phyloP scores from a whole-genome alignment of 2,797 vertebrate species.

The Ataeniobius toweri region DNA sequence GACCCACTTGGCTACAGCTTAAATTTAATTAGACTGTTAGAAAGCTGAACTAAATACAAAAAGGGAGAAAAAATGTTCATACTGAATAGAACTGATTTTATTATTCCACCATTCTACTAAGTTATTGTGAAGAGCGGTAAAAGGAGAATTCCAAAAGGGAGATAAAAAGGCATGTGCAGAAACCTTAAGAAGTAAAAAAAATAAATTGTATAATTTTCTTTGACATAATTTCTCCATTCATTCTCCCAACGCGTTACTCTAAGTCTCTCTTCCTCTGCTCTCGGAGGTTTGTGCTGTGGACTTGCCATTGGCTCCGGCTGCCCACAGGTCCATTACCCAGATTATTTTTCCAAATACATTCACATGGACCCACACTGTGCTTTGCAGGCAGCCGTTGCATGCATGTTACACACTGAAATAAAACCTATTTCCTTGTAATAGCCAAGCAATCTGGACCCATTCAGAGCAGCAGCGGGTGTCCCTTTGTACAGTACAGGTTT shows the following conservation, averaged over 20 bases:
- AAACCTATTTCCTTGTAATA: conserved; percentile 60
- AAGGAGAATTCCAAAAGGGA: not conserved
- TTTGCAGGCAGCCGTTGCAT: conserved; percentile 46
- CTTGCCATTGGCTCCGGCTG: conserved; percentile 10
- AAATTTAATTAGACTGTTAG: conserved; percentile 5
- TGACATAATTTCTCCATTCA: conserved; percentile 23
- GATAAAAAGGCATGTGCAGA: not conserved
- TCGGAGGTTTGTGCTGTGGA: conserved; percentile 28
- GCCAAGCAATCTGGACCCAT: conserved; percentile 54
- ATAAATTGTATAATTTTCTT: conserved; percentile 6
- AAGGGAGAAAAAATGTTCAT: not conserved
- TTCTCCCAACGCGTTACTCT: conserved; percentile 17
- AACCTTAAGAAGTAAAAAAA: not conserved
- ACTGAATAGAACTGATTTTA: conserved; percentile 18
- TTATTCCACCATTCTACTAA: conserved; percentile 1
- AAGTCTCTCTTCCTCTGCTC: conserved; percentile 23
- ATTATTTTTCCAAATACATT: conserved; percentile 36
- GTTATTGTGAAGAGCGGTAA: conserved; percentile 3
- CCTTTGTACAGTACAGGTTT: conserved; percentile 15
- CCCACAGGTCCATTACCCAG: conserved; percentile 49
- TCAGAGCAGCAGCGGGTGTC: conserved; percentile 44
- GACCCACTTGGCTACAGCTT: not conserved
- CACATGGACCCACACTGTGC: conserved; percentile 32
- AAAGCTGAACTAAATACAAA: not conserved
- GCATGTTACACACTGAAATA: conserved; percentile 55